A percentile compares a stretch with the other conserved stretches of the same genome.
Evolutionary conservation across 1,140 invertebrate genomes (phyloP).

Genomic region (Hirudo medicinalis): DNA sequence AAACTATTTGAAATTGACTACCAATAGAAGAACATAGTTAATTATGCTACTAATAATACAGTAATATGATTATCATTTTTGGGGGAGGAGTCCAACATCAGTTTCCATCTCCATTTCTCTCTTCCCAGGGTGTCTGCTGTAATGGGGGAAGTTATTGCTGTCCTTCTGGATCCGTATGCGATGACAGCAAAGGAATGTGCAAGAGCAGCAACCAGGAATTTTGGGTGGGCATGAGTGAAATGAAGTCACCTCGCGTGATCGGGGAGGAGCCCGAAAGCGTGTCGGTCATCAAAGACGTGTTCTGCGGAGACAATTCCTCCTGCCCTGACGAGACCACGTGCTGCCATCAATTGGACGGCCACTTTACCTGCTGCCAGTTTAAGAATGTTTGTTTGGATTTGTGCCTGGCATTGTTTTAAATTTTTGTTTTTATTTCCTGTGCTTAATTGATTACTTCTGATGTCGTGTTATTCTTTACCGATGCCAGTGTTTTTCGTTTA

Average conservation of each 20-base stretch:
- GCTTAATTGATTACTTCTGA: too few relatives aligned
- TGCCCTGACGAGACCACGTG: constrained; percentile 28
- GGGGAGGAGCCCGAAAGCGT: background rate
- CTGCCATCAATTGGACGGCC: constrained; percentile 24
- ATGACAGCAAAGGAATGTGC: background rate
- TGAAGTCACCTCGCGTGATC: background rate
- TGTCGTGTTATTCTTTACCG: too few relatives aligned
- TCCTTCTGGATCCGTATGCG: background rate
- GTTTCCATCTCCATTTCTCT: background rate
- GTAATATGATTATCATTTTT: too few relatives aligned
- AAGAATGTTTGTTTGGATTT: constrained; percentile 20
- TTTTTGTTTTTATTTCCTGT: too few relatives aligned
- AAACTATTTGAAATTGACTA: too few relatives aligned
- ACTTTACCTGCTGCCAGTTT: constrained; percentile 28
- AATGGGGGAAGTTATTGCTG: background rate
- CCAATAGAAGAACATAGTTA: too few relatives aligned
- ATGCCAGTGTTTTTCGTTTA: background rate
- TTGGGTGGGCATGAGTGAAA: background rate
- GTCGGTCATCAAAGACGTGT: background rate
- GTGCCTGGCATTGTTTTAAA: too few relatives aligned
- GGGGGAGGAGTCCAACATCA: too few relatives aligned
- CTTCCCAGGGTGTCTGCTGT: background rate
- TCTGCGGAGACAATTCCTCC: constrained; percentile 24
- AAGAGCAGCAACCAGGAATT: background rate
- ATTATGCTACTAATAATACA: too few relatives aligned